Conservation (phyloP, 2,113 vertebrate genomes). For the Orientallactaga bullata region DNA sequence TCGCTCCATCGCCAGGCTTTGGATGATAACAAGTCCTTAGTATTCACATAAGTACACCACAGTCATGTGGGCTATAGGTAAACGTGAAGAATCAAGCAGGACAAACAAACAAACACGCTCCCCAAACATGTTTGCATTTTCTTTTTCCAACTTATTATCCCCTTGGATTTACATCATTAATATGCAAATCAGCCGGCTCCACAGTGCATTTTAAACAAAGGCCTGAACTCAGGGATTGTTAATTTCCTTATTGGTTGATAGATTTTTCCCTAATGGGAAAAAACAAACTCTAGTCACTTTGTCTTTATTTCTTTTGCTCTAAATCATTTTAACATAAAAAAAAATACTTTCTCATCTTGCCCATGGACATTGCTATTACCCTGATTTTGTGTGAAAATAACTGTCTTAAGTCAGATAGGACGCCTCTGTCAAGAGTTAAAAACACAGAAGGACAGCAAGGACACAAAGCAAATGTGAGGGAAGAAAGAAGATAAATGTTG, state of each 20-base stretch:
- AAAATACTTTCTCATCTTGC: conserved; percentile 48
- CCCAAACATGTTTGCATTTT: conserved; percentile 27
- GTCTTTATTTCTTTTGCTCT: not conserved
- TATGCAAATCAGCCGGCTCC: conserved; percentile 64
- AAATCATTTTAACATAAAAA: conserved; percentile 46
- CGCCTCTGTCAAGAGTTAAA: not conserved
- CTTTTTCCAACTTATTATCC: conserved; percentile 40
- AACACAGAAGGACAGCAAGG: not conserved
- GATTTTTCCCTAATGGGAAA: not conserved
- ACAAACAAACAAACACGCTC: conserved; percentile 52
- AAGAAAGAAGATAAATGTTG: not conserved
- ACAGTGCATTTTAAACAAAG: conserved; percentile 58
- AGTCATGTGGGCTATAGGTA: conserved; percentile 16
- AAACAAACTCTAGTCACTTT: conserved; percentile 11
- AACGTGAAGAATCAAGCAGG: conserved; percentile 53
- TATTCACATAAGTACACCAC: not conserved
- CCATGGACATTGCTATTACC: not conserved
- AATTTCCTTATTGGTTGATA: conserved; percentile 44
- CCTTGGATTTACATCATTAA: conserved; percentile 70
- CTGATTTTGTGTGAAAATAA: conserved; percentile 30
- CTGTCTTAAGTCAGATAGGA: not conserved
- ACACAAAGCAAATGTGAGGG: not conserved
- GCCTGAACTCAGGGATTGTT: conserved; percentile 50
- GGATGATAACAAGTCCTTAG: conserved; percentile 13
- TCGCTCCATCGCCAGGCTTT: not conserved